A percentile compares a stretch with the other conserved stretches of the same genome.
Conservation (phyloP, 1,140 invertebrate genomes). For the Maniola jurtina region DNA sequence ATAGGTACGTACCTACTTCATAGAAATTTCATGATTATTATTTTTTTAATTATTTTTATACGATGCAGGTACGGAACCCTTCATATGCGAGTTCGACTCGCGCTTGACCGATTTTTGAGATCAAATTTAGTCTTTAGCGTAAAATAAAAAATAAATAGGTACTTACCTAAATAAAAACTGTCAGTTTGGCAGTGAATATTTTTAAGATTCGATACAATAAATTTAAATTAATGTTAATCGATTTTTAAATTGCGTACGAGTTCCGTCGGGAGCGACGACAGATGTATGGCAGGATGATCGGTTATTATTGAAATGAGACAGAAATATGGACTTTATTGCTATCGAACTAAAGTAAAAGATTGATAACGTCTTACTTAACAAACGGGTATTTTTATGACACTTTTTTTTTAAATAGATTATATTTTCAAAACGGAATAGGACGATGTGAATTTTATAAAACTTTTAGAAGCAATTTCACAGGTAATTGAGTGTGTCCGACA, state of each 20-base stretch:
- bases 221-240: background rate
- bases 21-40: too few species aligned
- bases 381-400: background rate
- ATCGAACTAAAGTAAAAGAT: background rate
- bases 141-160: background rate
- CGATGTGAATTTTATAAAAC: conserved; percentile 36
- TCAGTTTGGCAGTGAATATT: too few species aligned
- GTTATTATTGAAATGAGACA: background rate
- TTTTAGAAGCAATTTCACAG: conserved; percentile 64
- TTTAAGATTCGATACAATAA: too few species aligned
- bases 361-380: background rate
- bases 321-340: background rate
- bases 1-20: too few species aligned
- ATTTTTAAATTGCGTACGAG: conserved; percentile 16
- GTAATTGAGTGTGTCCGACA: conserved; percentile 61
- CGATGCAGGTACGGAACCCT: too few species aligned
- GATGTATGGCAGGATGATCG: conserved; percentile 12
- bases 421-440: background rate
- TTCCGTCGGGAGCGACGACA: conserved; percentile 18
- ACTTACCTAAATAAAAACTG: background rate
- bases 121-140: too few species aligned
- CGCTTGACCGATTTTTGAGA: too few species aligned
- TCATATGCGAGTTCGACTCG: too few species aligned
- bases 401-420: background rate
- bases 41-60: too few species aligned